Base-by-base conservation (phyloP, 2,888 invertebrate species). In the Polia nebulosa region DNA sequence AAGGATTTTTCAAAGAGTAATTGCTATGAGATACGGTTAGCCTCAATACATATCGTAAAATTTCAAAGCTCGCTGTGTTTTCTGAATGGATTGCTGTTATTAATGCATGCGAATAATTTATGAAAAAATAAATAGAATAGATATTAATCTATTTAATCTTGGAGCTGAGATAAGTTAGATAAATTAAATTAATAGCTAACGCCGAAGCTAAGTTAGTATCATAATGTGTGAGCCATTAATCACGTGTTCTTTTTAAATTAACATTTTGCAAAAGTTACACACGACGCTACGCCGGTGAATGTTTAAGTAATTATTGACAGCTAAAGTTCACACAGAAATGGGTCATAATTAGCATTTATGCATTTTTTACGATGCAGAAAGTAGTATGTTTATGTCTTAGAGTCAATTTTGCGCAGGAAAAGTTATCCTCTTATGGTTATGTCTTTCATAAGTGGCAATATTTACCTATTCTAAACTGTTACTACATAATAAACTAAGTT, bases 1-100 rank as follows among this genome's bases (percentile, higher is more conserved):
- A 78, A 76, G 60, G 76, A 76, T 80, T 80, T 78, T 79, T 75
- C 57, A 63, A 78, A 72, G 55, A 78, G 64, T 72, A 62, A 72
- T 72, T 63, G 62, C 25, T 69, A 65, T 63, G 58, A 62, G 80
- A 76, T 72, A 76, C 64, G 59, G 61, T 72, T 80, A 57, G 53
- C 72, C 76, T 72, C 56, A 63, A 76, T 80, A 66, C 57, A 72
- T 80, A 64, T 80, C 49, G 49, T 66, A 47, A 57, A 80, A 47
- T 32, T 57, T 59, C 39, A 57, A 52, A 68, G n/a, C 6, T 32
- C 22, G 34, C 51, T 39, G 32, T 57, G 58, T 44, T 65, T 25
- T 53, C 51, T 17, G 41, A 77, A 72, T 77, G 9, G 39, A 66
- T 63, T 22, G 34, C n/a, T 66, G 41, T 65, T 47, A 72, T 72